Percentiles rank a stretch among this genome's conserved stretches.
Evolutionary conservation across 2,797 vertebrate species (phyloP).

Genomic region (Sebastes reedi): DNA sequence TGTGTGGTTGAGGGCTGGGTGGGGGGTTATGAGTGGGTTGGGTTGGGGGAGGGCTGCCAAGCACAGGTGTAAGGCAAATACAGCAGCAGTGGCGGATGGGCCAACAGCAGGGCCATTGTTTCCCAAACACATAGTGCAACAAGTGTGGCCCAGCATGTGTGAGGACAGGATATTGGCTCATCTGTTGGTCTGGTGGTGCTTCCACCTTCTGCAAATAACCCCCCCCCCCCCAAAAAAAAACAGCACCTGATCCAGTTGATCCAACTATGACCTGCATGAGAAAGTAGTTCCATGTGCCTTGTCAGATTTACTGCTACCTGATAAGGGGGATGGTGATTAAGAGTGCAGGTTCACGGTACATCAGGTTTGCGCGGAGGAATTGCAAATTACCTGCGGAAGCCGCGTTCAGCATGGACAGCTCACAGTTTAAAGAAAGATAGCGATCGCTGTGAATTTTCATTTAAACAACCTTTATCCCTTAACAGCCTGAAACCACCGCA

Average conservation of each 20-base stretch:
- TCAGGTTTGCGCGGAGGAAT: constrained; percentile 9
- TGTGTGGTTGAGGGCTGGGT: constrained; percentile 17
- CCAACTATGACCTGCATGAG: constrained; percentile 27
- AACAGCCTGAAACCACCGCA: constrained; percentile 8
- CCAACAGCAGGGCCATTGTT: constrained; percentile 84
- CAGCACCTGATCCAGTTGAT: constrained; percentile 61
- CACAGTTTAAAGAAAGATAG: constrained; percentile 12
- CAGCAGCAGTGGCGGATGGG: constrained; percentile 58
- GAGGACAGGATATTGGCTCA: constrained; percentile 73
- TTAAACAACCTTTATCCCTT: background rate
- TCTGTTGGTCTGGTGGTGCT: constrained; percentile 64
- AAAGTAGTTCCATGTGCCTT: constrained; percentile 52
- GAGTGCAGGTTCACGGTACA: constrained; percentile 28
- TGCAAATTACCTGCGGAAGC: constrained; percentile 27
- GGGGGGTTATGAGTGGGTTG: constrained; percentile 22
- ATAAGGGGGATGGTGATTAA: constrained; percentile 32
- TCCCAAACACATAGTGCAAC: constrained; percentile 43
- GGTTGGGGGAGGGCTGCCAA: constrained; percentile 57
- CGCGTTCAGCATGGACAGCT: background rate
- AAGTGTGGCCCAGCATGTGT: constrained; percentile 74
- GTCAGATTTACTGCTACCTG: constrained; percentile 49
- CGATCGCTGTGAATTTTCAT: background rate
- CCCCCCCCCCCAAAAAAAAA: too few species aligned
- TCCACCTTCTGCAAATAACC: constrained; percentile 33
- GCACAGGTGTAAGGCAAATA: constrained; percentile 84